A percentile compares a stretch with the other conserved stretches of the same genome.
phyloP scores from a whole-genome alignment of 2,888 invertebrate species.

The Rhagium mordax region DNA sequence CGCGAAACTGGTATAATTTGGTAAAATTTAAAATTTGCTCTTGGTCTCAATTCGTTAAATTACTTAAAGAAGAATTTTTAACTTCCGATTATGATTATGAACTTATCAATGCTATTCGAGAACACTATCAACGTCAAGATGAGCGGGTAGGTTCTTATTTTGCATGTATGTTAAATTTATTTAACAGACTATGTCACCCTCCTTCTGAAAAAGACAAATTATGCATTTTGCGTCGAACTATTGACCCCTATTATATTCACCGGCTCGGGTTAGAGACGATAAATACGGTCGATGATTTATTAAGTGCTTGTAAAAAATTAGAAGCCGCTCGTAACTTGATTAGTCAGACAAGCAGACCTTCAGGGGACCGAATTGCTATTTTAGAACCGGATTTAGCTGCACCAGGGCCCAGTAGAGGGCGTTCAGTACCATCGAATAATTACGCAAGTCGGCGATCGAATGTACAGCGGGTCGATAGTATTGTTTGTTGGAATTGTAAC shows the following conservation, averaged over 20 bases:
- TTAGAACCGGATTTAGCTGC: conserved; percentile 2
- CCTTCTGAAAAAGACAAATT: conserved; percentile 20
- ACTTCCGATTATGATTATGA: conserved; percentile 8
- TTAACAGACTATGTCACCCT: conserved; percentile 13
- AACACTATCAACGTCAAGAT: conserved; percentile 2
- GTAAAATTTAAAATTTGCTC: conserved; percentile 6
- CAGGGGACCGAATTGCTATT: not conserved
- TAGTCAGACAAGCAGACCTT: not conserved
- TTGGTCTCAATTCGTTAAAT: no score
- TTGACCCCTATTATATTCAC: no score
- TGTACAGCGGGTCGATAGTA: not conserved
- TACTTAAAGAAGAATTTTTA: conserved; percentile 16
- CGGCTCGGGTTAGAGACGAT: not conserved
- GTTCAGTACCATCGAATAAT: not conserved
- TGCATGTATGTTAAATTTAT: conserved; percentile 26
- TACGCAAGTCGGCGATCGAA: no score
- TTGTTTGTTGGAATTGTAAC: conserved; percentile 23
- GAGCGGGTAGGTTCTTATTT: conserved; percentile 18
- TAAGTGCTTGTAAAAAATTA: conserved; percentile 20
- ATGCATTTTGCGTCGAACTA: no score
- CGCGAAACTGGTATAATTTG: conserved; percentile 16
- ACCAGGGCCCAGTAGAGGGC: not conserved
- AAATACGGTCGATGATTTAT: not conserved
- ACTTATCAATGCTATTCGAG: conserved; percentile 6
- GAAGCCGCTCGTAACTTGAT: not conserved